These are phyloP conservation scores for Oxyura jamaicensis DNA, from an alignment of 2,113 vertebrate species.

Conservation along the genomic window DNA sequence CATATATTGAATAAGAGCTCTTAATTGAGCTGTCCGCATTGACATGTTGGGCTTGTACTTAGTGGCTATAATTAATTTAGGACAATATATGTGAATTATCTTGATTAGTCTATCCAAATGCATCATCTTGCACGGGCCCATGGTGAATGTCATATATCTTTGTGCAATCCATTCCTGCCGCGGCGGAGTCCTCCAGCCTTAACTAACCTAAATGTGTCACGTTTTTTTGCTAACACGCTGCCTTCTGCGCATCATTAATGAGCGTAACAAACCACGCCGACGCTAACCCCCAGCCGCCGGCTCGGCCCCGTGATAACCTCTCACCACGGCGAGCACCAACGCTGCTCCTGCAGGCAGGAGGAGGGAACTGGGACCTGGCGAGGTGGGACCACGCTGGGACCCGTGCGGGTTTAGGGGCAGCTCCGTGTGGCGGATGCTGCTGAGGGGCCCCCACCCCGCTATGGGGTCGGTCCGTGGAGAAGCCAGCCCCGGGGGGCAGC, in stretches of 20 bases:
- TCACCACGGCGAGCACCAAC: background rate
- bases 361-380: background rate
- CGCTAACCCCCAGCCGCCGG: background rate
- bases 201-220: slow-evolving; percentile 64
- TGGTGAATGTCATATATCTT: slow-evolving; percentile 42
- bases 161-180: background rate
- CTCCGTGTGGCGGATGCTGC: background rate
- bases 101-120: slow-evolving; percentile 60
- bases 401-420: rapidly evolving
- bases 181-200: slow-evolving; percentile 32
- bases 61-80: slow-evolving; percentile 66
- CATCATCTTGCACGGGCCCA: slow-evolving; percentile 8
- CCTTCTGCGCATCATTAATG: slow-evolving; percentile 57
- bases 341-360: background rate
- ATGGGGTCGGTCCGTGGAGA: background rate
- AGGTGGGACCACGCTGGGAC: background rate
- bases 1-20: slow-evolving; percentile 35
- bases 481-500: background rate
- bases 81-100: slow-evolving; percentile 63
- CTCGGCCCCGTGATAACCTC: background rate
- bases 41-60: slow-evolving; percentile 58
- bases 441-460: rapidly evolving
- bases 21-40: slow-evolving; percentile 64
- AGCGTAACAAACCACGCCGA: slow-evolving; percentile 19
- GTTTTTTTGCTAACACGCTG: slow-evolving; percentile 36